phyloP scores from a whole-genome alignment of 2,888 invertebrate species.

The Diplazon laetatorius region DNA sequence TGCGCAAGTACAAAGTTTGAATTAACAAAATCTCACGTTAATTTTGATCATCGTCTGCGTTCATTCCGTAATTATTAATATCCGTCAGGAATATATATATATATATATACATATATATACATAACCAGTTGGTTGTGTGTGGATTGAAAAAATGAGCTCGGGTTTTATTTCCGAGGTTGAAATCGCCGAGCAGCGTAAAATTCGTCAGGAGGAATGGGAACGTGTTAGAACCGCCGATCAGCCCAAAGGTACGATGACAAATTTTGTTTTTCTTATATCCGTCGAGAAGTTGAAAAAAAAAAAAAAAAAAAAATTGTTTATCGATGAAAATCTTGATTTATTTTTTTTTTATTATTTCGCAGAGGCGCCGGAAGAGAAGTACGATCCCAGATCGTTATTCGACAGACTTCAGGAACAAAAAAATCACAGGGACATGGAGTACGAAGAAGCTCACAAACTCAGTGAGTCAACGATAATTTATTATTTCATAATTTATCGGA shows the following conservation, averaged over 20 bases:
- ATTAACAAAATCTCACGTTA: too few relatives aligned
- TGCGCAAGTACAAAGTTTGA: too few relatives aligned
- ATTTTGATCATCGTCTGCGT: too few relatives aligned
- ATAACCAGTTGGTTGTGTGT: too few relatives aligned
- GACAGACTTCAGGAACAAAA: slow-evolving; percentile 97
- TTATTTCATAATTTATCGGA: neutral
- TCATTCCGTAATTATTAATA: too few relatives aligned
- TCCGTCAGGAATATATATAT: too few relatives aligned
- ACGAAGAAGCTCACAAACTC: slow-evolving; percentile 97
- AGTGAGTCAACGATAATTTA: slow-evolving; percentile 85
- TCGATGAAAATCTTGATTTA: slow-evolving; percentile 7
- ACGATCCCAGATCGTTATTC: slow-evolving; percentile 94
- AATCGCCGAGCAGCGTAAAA: slow-evolving; percentile 90
- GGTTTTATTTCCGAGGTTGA: slow-evolving; percentile 96
- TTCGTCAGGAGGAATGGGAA: slow-evolving; percentile 98
- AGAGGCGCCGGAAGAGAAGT: slow-evolving; percentile 95
- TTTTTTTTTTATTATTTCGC: slow-evolving; percentile 65
- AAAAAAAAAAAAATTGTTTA: too few relatives aligned
- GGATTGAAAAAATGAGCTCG: slow-evolving; percentile 93
- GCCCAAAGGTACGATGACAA: slow-evolving; percentile 92
- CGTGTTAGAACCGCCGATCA: slow-evolving; percentile 95
- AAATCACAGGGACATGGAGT: slow-evolving; percentile 95
- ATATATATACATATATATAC: too few relatives aligned
- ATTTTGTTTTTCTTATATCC: too few relatives aligned
- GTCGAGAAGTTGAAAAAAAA: too few relatives aligned